Base-by-base conservation (phyloP, 2,113 vertebrate species). In the Cochlearius cochlearius region DNA sequence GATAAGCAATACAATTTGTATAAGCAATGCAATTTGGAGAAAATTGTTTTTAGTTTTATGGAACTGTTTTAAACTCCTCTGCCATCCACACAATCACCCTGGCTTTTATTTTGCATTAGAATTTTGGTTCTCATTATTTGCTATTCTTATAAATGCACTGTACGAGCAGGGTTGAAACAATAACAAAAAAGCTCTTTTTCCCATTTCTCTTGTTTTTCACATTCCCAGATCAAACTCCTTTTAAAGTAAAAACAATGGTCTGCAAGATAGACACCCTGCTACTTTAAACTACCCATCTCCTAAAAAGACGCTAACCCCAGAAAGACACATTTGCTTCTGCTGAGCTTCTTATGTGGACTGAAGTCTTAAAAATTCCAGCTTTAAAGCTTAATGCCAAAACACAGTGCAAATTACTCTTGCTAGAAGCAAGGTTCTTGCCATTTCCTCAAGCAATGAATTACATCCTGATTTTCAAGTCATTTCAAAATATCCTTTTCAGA, bases 331-430 rank as follows among this genome's bases (percentile, higher is more conserved):
- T 79, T 87, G 79, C 92, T 73, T 96, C 92, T 74, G 92, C 87
- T 67, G 88, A 94, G 82, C 30, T 73, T 92, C 86, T 90, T 41
- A 23, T 12, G 76, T 82, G 67, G 64, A 94, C 39, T 68, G 34
- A 66, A 74, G 78, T 62, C 43, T 90, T 71, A 91, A 97, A 94
- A 84, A 91, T 94, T 96, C 92, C 73, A 77, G 52, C 77, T 97
- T 82, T 59, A 80, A 91, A 97, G 68, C 93, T 88, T 96, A 94
- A 97, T 97, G 95, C 87, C 67, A 87, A 97, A 97, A 94, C 92
- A 78, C 76, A 91, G 90, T 95, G 90, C 91, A 97, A 98, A 98
- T 95, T 90, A 87, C 93, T 97, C 91, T 96, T 94, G 96, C 97
- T 92, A 64, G 91, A 96, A 97, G 98, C 95, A 94, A 98, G 68